These are phyloP conservation scores for Penaeus chinensis DNA, from an alignment of 1,140 invertebrate genomes.

Conservation along the genomic window DNA sequence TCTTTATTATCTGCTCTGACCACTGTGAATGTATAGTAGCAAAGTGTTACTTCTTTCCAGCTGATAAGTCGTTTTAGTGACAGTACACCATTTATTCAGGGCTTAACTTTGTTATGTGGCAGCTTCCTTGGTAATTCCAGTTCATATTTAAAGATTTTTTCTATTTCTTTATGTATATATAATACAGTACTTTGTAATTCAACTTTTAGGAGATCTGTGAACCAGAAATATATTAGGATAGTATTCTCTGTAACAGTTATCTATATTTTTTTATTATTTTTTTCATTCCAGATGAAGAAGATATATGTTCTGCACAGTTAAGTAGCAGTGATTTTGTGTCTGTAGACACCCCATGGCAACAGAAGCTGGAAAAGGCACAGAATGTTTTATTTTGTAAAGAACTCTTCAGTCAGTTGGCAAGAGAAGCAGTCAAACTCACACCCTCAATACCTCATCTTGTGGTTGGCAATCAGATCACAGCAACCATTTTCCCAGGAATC, in stretches of 20 bases:
- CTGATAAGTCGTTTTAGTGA: no score
- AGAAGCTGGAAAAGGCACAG: slow-evolving; percentile 94
- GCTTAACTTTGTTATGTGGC: no score
- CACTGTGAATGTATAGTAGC: no score
- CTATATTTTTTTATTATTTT: not conserved
- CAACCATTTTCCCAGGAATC: slow-evolving; percentile 92
- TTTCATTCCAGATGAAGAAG: slow-evolving; percentile 52
- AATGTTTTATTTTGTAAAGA: slow-evolving; percentile 98
- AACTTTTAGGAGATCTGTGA: no score
- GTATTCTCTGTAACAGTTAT: not conserved
- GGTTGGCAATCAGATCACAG: slow-evolving; percentile 96
- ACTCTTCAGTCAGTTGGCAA: slow-evolving; percentile 91
- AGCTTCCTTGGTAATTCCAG: no score
- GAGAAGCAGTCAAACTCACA: slow-evolving; percentile 93
- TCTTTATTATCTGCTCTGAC: no score
- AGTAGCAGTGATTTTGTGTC: slow-evolving; percentile 71
- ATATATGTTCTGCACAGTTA: slow-evolving; percentile 64
- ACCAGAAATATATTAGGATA: not conserved
- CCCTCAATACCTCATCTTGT: slow-evolving; percentile 95
- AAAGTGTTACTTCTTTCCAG: no score
- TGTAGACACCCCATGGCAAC: slow-evolving; percentile 90
- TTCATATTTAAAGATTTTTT: no score
- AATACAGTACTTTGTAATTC: no score
- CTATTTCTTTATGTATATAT: no score
- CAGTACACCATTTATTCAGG: no score